Percentiles rank a stretch among this genome's conserved stretches.
Evolutionary conservation across 2,797 vertebrate species (phyloP).

Genomic region (Darevskia nairensis): DNA sequence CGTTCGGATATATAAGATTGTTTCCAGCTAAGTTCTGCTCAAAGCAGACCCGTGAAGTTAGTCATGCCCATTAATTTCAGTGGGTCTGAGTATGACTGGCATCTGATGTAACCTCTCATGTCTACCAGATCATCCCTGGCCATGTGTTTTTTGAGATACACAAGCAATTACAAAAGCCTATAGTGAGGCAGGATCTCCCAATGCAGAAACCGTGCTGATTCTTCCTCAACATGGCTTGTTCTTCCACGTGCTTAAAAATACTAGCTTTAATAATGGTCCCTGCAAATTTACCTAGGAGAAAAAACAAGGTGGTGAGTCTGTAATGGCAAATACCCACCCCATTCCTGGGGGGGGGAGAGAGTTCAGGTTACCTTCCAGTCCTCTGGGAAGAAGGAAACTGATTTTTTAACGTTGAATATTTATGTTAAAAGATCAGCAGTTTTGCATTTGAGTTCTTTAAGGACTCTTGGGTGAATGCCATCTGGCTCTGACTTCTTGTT

Average conservation of each 20-base stretch:
- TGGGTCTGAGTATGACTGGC: too few relatives aligned
- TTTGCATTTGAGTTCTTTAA: background rate
- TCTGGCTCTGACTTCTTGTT: background rate
- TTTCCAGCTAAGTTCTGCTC: too few relatives aligned
- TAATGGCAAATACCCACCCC: background rate
- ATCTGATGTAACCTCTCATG: too few relatives aligned
- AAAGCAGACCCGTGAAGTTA: too few relatives aligned
- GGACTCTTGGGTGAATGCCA: background rate
- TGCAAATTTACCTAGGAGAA: background rate
- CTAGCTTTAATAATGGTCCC: too few relatives aligned
- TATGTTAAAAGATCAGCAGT: background rate
- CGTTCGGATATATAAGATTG: too few relatives aligned
- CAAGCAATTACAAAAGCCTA: too few relatives aligned
- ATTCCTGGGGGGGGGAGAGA: background rate
- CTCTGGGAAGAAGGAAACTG: background rate
- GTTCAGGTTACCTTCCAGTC: background rate
- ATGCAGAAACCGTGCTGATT: background rate
- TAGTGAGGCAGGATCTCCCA: background rate
- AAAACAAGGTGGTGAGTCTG: background rate
- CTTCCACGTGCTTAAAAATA: too few relatives aligned
- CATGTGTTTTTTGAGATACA: too few relatives aligned
- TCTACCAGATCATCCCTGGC: too few relatives aligned
- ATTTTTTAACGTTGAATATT: background rate
- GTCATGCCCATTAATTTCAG: too few relatives aligned
- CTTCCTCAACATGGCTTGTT: background rate